A percentile compares a stretch with the other conserved stretches of the same genome.
phyloP scores from a whole-genome alignment of 2,797 vertebrate species.

The Oreochromis mossambicus region DNA sequence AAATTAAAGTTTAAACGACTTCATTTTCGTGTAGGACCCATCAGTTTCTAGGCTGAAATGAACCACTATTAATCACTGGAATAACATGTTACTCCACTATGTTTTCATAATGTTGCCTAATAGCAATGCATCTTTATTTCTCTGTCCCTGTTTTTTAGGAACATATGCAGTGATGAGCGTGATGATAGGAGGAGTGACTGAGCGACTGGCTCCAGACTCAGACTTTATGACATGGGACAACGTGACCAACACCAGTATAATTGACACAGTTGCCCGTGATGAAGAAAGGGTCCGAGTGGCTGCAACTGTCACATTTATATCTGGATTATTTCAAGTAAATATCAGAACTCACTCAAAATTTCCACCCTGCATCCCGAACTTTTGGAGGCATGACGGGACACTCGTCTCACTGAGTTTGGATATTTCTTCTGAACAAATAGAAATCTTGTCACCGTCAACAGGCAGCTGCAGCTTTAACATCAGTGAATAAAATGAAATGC shows the following conservation, averaged over 20 bases:
- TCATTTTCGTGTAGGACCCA: not conserved
- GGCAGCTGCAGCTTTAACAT: not conserved
- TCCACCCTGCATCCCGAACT: not conserved
- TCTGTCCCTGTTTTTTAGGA: slow-evolving; percentile 65
- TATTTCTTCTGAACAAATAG: not conserved
- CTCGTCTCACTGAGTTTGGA: not conserved
- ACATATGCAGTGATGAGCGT: slow-evolving; percentile 93
- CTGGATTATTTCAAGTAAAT: slow-evolving; percentile 89
- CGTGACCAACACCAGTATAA: slow-evolving; percentile 46
- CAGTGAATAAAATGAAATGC: not conserved
- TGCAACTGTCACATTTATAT: slow-evolving; percentile 82
- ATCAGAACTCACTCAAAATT: not conserved
- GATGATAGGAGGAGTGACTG: slow-evolving; percentile 90
- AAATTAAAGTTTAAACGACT: not conserved
- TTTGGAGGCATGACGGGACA: not conserved
- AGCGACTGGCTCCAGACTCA: slow-evolving; percentile 81
- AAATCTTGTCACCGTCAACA: not conserved
- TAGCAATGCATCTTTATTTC: not conserved
- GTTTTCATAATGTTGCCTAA: not conserved
- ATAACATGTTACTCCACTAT: not conserved
- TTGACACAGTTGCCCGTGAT: slow-evolving; percentile 63
- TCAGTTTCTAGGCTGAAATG: rapidly evolving
- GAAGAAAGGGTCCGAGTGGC: slow-evolving; percentile 79
- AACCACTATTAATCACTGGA: not conserved
- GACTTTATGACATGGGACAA: slow-evolving; percentile 70